Evolutionary conservation across 2,888 invertebrate species (phyloP), one percentile per base, ranked within the genome.

Genomic region (Lapara coniferarum): DNA sequence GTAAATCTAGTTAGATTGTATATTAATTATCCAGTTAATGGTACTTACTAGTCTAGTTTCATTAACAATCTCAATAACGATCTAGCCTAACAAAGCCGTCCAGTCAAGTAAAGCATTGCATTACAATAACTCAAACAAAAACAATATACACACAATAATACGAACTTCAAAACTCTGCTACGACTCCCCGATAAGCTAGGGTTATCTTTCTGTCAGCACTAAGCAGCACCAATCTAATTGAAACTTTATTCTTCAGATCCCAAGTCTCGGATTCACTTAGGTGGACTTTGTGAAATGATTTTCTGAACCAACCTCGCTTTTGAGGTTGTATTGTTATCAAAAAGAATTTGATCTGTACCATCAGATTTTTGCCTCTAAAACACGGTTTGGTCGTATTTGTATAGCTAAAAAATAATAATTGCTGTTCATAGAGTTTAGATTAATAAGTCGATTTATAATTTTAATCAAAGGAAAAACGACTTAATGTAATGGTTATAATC

Each of bases 271-370:
- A 52, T 63, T 69, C n/a, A 46, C 37, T 53, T 53, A 44, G 16
- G 14, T 16, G 14, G 46, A 14, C 46, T 14, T 69, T 69, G 63
- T 7, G 25, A 78, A 78, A 82, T 81, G 75, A 77, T 80, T 82
- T 80, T 80, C 77, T 73, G 66, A 77, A 71, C 71, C 77, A 44
- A 53, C n/a, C 51, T 67, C 30, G 52, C 77, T 81, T 83, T 83
- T 80, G 76, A 75, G 72, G 69, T 69, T 72, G 75, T 78, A 77
- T 78, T 77, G 79, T 78, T 82, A 81, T 84, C 84, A 80, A 79
- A 82, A 85, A 63, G 81, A 81, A 81, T 83, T 81, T 82, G 80
- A 83, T 84, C 83, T 78, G 79, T 79, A 78, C 77, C 75, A 71
- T 77, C 69, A 72, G 78, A 77, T 69, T 75, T 77, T 77, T 79